Conservation (phyloP, 2,888 invertebrate genomes). For the Himalopsyche kuldschensis region DNA sequence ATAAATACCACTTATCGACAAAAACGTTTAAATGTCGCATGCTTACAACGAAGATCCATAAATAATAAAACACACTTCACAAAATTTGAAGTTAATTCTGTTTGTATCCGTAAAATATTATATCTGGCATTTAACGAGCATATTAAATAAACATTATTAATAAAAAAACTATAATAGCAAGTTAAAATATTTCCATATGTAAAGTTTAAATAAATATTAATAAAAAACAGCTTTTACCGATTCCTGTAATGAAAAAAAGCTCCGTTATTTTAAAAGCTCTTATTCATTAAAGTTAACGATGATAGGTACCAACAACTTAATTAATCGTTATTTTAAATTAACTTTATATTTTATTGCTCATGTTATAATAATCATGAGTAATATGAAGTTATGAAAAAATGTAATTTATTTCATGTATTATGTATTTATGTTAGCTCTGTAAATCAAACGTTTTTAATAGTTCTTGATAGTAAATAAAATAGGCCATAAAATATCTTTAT, state of each 20-base stretch:
- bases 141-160: background rate
- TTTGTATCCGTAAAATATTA: background rate
- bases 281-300: background rate
- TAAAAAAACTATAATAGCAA: background rate
- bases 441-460: no score
- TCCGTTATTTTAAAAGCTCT: background rate
- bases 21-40: background rate
- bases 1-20: background rate
- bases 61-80: background rate
- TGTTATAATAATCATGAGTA: no score
- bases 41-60: background rate
- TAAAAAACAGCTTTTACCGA: background rate
- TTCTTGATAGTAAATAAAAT: no score
- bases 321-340: background rate
- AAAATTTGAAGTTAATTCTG: background rate
- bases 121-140: background rate
- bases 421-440: no score
- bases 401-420: no score
- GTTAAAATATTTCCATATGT: background rate
- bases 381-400: no score
- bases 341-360: background rate
- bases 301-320: background rate
- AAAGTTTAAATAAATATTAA: background rate
- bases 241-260: background rate
- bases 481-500: no score